These are phyloP conservation scores for Pterostichus madidus DNA, from an alignment of 2,888 invertebrate genomes.

Conservation along the genomic window DNA sequence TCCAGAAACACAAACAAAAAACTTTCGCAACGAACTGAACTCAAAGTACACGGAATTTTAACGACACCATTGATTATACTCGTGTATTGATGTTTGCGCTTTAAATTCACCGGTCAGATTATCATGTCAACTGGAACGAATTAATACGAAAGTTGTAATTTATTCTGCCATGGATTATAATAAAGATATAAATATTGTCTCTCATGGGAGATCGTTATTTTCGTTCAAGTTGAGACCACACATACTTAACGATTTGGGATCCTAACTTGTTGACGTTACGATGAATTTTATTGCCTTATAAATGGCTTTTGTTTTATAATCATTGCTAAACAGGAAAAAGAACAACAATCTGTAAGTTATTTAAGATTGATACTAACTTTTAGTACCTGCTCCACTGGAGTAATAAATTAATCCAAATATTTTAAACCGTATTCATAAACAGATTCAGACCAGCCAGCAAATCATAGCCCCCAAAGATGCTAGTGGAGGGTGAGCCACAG, in stretches of 20 bases:
- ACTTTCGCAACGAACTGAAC: neutral
- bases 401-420: too few species aligned
- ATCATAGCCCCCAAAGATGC: too few species aligned
- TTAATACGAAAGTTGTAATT: conserved; percentile 53
- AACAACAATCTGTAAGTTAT: too few species aligned
- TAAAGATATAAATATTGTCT: conserved; percentile 45
- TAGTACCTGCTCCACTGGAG: too few species aligned
- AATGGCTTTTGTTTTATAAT: conserved; percentile 3
- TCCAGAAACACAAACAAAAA: conserved; percentile 34
- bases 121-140: conserved; percentile 51
- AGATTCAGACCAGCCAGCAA: too few species aligned
- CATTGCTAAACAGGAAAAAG: too few species aligned
- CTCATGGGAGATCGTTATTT: conserved; percentile 28
- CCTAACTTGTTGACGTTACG: neutral
- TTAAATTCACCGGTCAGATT: conserved; percentile 43
- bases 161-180: conserved; percentile 45
- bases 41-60: conserved; percentile 21
- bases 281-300: conserved; percentile 34
- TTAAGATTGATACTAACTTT: too few species aligned
- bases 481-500: too few species aligned
- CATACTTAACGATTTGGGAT: conserved; percentile 11
- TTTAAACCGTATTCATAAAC: too few species aligned
- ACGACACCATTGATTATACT: conserved; percentile 36
- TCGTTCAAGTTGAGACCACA: conserved; percentile 1
- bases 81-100: conserved; percentile 31